Evolutionary conservation across 1,140 invertebrate genomes (phyloP).

Genomic region (Drosophila chauvacae): DNA sequence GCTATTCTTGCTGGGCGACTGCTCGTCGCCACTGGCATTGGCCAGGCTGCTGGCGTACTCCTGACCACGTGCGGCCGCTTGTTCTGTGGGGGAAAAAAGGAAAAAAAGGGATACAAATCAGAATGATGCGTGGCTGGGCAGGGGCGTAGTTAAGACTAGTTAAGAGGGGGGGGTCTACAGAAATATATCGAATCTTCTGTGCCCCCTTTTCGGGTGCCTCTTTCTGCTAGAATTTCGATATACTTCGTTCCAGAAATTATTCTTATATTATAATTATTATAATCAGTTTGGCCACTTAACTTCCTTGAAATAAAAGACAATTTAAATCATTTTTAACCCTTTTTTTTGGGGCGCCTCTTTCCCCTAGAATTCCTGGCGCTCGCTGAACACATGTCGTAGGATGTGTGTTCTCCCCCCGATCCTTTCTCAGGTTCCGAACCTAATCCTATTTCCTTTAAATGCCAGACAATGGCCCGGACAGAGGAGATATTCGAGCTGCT

Average conservation of each 20-base stretch:
- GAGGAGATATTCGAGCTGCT: conserved; percentile 55
- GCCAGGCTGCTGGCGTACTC: conserved; percentile 72
- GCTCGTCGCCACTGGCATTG: conserved; percentile 75
- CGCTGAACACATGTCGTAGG: conserved; percentile 63
- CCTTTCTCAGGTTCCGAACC: neutral
- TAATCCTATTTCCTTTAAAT: conserved; percentile 64
- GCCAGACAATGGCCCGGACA: conserved; percentile 50
- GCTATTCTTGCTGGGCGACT: conserved; percentile 69
- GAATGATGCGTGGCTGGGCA: neutral
- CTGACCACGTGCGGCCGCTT: conserved; percentile 75
- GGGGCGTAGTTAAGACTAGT: neutral
- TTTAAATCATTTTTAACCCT: neutral
- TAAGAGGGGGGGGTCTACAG: neutral
- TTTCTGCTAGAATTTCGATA: too few species aligned
- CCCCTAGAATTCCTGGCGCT: conserved; percentile 52
- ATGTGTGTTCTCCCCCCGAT: conserved; percentile 25
- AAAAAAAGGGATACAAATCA: conserved; percentile 5
- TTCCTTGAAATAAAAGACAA: neutral
- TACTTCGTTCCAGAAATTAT: too few species aligned
- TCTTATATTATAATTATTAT: neutral
- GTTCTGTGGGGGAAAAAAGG: conserved; percentile 54
- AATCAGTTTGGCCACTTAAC: neutral
- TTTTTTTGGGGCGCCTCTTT: conserved; percentile 15
- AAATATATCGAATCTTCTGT: too few species aligned
- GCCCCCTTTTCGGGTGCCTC: too few species aligned